phyloP scores from a whole-genome alignment of 2,113 vertebrate genomes.

The Callopanchax toddi region DNA sequence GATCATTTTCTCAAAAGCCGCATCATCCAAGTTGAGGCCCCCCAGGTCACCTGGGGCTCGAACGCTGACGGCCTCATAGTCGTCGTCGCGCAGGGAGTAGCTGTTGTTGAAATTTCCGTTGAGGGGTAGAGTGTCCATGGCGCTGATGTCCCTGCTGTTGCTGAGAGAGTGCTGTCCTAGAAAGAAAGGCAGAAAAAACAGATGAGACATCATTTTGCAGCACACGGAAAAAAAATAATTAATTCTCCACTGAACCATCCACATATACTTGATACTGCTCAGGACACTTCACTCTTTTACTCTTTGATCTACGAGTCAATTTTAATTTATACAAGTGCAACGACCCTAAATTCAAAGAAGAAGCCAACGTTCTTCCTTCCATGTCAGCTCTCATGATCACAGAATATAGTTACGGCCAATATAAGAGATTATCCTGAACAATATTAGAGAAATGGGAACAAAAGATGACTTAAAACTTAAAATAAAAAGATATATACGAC shows the following conservation, averaged over 20 bases:
- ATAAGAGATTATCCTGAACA: constrained; percentile 91
- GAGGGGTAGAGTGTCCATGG: constrained; percentile 99
- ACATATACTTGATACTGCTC: constrained; percentile 88
- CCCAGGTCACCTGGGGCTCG: constrained; percentile 86
- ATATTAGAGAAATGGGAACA: constrained; percentile 70
- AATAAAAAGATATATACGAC: constrained; percentile 18
- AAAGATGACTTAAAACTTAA: constrained; percentile 33
- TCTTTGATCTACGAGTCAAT: constrained; percentile 52
- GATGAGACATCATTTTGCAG: constrained; percentile 28
- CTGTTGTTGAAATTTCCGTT: constrained; percentile 99
- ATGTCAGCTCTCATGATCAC: constrained; percentile 27
- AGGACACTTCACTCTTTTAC: constrained; percentile 84
- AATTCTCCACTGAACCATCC: constrained; percentile 39
- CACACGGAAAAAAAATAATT: constrained; percentile 1
- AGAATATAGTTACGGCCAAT: constrained; percentile 50
- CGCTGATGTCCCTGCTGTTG: constrained; percentile 98
- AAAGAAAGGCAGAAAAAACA: constrained; percentile 62
- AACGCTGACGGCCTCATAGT: constrained; percentile 86
- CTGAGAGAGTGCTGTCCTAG: constrained; percentile 97
- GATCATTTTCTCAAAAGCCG: constrained; percentile 98
- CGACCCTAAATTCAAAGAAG: constrained; percentile 39
- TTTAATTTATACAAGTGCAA: constrained; percentile 47
- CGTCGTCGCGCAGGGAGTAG: constrained; percentile 94
- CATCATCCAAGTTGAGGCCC: constrained; percentile 92
- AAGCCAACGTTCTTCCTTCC: constrained; percentile 52